Evolutionary conservation across 92 coral and sea anemone species (phyloP).

Genomic region (Nematostella vectensis): DNA sequence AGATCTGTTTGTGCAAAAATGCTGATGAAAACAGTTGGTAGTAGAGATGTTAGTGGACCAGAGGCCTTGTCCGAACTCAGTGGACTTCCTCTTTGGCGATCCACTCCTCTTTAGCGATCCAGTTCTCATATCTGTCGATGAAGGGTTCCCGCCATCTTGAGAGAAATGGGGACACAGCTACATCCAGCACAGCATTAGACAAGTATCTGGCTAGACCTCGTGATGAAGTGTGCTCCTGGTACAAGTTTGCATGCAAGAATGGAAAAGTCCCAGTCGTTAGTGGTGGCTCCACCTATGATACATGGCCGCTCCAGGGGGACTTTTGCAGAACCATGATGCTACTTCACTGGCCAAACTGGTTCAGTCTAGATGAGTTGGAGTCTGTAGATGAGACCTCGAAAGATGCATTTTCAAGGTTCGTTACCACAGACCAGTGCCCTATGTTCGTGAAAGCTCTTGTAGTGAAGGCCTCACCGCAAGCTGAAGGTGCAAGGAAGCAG

Average conservation of each 20-base stretch:
- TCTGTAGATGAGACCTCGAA: conserved; percentile 11
- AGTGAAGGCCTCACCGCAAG: conserved; percentile 13
- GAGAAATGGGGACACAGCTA: no score
- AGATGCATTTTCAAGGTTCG: conserved; percentile 3
- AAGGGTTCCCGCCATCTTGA: conserved; percentile 23
- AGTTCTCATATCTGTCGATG: conserved; percentile 23
- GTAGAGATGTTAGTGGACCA: conserved; percentile 22
- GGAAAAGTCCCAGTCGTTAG: conserved; percentile 32
- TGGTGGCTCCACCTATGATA: conserved; percentile 27
- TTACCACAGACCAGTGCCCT: conserved; percentile 13
- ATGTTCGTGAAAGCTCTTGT: conserved; percentile 31
- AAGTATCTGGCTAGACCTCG: conserved; percentile 26
- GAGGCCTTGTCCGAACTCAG: no score
- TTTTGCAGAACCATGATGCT: no score
- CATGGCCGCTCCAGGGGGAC: conserved; percentile 42
- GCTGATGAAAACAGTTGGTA: no score
- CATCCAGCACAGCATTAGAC: conserved; percentile 16
- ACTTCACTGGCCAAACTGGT: no score
- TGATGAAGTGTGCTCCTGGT: conserved; percentile 19
- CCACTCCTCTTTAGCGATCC: no score
- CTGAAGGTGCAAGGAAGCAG: conserved; percentile 17
- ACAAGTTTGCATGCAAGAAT: conserved; percentile 22
- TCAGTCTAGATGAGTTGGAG: conserved; percentile 6
- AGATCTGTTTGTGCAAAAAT: conserved; percentile 21
- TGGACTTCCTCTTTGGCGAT: no score